A percentile compares a stretch with the other conserved stretches of the same genome.
These are phyloP conservation scores for Echinometra lucunter DNA, from an alignment of 53 echinoderm and acorn worm genomes.

Conservation along the genomic window DNA sequence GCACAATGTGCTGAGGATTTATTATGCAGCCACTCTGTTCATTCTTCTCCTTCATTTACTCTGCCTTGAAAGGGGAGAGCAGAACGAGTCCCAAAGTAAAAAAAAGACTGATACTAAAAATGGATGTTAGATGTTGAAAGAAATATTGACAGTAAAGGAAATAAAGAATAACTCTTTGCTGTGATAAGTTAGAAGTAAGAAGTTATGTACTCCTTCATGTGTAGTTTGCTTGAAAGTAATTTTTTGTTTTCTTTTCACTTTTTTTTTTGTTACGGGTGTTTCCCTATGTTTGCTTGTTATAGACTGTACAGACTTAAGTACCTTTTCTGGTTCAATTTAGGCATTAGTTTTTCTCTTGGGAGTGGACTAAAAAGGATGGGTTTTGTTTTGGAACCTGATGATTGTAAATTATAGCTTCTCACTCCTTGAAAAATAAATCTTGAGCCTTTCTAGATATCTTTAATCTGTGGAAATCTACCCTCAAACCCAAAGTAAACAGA, in stretches of 20 bases:
- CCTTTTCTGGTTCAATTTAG: not conserved
- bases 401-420: not conserved
- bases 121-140: not conserved
- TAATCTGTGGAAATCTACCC: constrained; percentile 35
- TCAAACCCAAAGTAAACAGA: not conserved
- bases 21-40: not conserved
- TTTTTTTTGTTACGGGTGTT: not conserved
- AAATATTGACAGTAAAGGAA: not conserved
- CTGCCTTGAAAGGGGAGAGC: not conserved
- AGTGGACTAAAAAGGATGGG: not conserved
- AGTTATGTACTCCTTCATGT: too few species aligned
- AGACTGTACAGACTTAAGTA: not conserved
- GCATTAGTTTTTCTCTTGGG: not conserved
- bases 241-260: too few species aligned
- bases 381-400: not conserved
- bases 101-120: not conserved
- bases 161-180: too few species aligned
- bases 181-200: too few species aligned
- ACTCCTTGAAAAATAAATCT: not conserved
- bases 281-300: not conserved
- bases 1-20: not conserved
- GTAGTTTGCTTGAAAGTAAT: not conserved
- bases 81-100: not conserved
- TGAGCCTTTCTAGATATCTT: not conserved
- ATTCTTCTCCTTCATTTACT: not conserved